Evolutionary conservation across 2,888 invertebrate genomes (phyloP), one percentile per base, ranked within the genome.

Genomic region (Ochropacha duplaris): DNA sequence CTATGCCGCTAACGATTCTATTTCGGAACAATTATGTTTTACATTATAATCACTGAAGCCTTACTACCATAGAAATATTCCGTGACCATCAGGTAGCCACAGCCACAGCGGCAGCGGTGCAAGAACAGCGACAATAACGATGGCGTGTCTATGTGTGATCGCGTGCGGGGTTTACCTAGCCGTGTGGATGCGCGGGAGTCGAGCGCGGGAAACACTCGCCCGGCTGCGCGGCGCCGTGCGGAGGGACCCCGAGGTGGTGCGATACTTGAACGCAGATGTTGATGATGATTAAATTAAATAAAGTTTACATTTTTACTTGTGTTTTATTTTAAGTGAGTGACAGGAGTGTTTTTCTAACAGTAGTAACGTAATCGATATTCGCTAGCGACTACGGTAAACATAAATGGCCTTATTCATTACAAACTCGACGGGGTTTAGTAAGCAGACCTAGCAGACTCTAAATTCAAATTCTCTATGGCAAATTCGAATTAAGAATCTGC

Each of bases 231-330:
- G 84, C 0, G 74, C 79, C 0, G 54, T 64, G 4, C 54, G 54
- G 0, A 54, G 74, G 8, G 87, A 90, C 59, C 77, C 87, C 0
- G 91, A 92, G 63, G 92, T 92, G 1, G 92, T 92, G 1, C 72
- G 83, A 2, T 92, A 86, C 58, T 65, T 92, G 1, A 86, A 83
- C 14, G 61, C 79, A 0, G 81, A 86, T 57, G 72, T 78, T n/a
- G 87, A 86, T 59, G 84, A 86, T 34, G 83, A 86, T 36, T 67
- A 66, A 81, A 69, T 81, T 79, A 76, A 72, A 55, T 36, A 26
- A 24, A 50, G 8, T 54, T 52, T 19, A 19, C 16, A 44, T 19
- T 16, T 44, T 31, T 0, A 31, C 2, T 31, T 31, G 44, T 1
- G 19, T 44, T 44, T 44, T 44, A 44, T 44, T 44, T 31, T 3